Conservation (phyloP, 1,140 invertebrate genomes). For the Drosophila ambigua region DNA sequence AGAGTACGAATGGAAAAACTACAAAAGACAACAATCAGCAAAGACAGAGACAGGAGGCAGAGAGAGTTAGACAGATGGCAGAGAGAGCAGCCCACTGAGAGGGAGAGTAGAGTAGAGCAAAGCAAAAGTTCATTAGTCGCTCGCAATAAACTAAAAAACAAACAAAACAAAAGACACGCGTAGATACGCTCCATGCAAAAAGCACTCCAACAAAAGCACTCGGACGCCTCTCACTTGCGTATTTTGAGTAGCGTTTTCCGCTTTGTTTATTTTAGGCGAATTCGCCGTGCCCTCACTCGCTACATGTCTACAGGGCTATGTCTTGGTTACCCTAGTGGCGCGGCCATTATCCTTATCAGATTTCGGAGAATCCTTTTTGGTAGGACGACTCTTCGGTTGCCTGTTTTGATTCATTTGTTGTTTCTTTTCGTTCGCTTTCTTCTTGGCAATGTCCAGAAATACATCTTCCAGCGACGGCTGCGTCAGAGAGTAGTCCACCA, state of each 20-base stretch:
- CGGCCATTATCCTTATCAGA: too few relatives aligned
- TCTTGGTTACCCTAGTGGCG: too few relatives aligned
- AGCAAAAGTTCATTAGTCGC: constrained; percentile 75
- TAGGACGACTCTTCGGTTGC: too few relatives aligned
- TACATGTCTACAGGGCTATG: too few relatives aligned
- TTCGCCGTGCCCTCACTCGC: constrained; percentile 42
- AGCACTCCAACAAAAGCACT: constrained; percentile 29
- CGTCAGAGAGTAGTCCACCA: background rate
- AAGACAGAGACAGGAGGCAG: background rate
- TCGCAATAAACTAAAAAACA: constrained; percentile 62
- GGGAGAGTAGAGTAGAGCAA: constrained; percentile 17
- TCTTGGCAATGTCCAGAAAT: too few relatives aligned
- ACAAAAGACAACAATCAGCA: constrained; percentile 16
- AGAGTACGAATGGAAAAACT: constrained; percentile 7
- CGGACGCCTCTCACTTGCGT: constrained; percentile 3
- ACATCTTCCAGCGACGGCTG: background rate
- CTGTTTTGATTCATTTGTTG: too few relatives aligned
- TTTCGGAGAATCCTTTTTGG: too few relatives aligned
- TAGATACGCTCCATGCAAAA: too few relatives aligned
- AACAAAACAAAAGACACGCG: constrained; percentile 14
- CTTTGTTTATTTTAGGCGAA: constrained; percentile 81
- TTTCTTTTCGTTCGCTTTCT: too few relatives aligned
- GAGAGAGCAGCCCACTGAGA: constrained; percentile 15
- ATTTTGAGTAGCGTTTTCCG: constrained; percentile 52
- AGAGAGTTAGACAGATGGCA: constrained; percentile 7